Evolutionary conservation across 2,797 vertebrate genomes (phyloP).

Genomic region (Typhlichthys eigenmanni): DNA sequence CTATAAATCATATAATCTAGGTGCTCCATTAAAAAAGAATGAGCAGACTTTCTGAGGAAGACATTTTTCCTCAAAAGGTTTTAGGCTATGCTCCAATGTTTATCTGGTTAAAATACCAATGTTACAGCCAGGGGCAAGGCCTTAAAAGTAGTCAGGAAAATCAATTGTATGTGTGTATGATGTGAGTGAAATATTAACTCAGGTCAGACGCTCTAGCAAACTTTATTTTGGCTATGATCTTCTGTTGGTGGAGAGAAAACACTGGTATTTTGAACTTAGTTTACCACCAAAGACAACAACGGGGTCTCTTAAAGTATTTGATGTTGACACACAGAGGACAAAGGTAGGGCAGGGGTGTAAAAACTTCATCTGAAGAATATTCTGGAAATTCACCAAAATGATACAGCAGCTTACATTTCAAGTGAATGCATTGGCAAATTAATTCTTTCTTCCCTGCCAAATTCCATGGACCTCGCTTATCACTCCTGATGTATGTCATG

Average conservation of each 20-base stretch:
- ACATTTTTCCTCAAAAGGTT: background rate
- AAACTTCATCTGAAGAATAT: background rate
- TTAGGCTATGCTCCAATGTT: background rate
- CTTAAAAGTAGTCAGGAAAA: background rate
- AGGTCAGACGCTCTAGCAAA: too few species aligned
- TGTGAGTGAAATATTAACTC: too few species aligned
- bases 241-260: too few species aligned
- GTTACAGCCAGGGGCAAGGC: background rate
- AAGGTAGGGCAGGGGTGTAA: background rate
- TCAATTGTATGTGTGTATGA: background rate
- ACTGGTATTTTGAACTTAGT: background rate
- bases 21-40: too few species aligned
- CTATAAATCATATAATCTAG: too few species aligned
- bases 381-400: background rate
- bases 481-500: constrained; percentile 44
- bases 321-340: background rate
- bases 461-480: constrained; percentile 15
- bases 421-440: constrained; percentile 18
- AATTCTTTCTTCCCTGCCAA: constrained; percentile 26
- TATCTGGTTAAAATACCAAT: background rate
- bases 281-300: background rate
- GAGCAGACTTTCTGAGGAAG: too few species aligned
- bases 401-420: background rate
- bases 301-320: background rate
- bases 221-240: too few species aligned